Evolutionary conservation across 2,888 invertebrate species (phyloP), one percentile per base, ranked within the genome.

Genomic region (Callinectes sapidus): DNA sequence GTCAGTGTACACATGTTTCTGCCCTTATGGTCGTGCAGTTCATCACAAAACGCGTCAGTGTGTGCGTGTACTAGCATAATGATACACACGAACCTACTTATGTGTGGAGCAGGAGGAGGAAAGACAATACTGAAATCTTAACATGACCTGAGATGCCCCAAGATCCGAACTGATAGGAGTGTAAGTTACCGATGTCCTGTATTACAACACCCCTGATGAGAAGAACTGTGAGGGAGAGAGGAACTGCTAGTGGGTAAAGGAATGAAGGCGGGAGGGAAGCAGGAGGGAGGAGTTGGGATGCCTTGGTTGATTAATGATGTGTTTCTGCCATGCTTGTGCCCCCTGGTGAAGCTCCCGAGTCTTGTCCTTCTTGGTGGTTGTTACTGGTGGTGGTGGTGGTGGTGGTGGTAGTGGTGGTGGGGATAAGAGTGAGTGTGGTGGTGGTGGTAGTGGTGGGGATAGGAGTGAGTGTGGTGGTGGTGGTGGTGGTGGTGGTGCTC

Each of bases 291-390:
- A 85, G 88, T 18, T 85, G 85, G 89, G 92, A 92, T 81, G 89
- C 87, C 92, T 92, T 54, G 77, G 89, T 92, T 92, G 92, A 92
- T 92, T 92, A 92, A 92, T 92, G 92, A 71, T 92, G 88, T 92
- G 89, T 89, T 92, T 89, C 92, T 92, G 71, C 92, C 92, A 89
- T 89, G 92, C 89, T 89, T 89, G 89, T 89, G 89, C 91, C 55
- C 88, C 88, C 77, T 54, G 54, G 88, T 35, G 54, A 14, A 32
- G 54, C 88, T 71, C 71, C 89, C 35, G 39, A 35, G 35, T 66
- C 71, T 18, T 39, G n/a, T 71, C 89, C 71, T 39, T 54, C 61
- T 55, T 88, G 88, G 48, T 61, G 32, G 54, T 32, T 35, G 88
- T 88, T 61, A 32, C 55, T 87, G 81, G 35, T 81, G 81, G 35